A percentile compares a stretch with the other conserved stretches of the same genome.
Conservation (phyloP, 2,113 vertebrate genomes). For the Rhabdomys dilectus region DNA sequence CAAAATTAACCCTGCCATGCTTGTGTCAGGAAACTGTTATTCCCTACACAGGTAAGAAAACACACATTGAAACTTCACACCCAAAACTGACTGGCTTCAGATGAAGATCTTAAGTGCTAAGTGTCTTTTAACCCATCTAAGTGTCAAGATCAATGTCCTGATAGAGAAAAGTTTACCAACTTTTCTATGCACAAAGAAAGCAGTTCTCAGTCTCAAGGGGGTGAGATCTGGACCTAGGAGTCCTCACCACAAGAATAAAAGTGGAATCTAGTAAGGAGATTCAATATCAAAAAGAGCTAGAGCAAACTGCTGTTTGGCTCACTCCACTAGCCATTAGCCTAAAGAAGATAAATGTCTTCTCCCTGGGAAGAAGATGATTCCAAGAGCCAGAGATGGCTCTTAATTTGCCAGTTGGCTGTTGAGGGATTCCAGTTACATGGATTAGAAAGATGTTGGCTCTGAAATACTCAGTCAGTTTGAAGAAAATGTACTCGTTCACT, state of each 20-base stretch:
- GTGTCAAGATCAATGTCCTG: background rate
- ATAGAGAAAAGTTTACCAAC: background rate
- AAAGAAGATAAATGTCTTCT: constrained; percentile 69
- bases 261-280: constrained; percentile 29
- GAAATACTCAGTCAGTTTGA: constrained; percentile 1
- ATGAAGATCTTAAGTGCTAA: background rate
- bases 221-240: background rate
- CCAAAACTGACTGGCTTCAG: background rate
- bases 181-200: constrained; percentile 38
- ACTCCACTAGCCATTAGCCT: constrained; percentile 31
- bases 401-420: constrained; percentile 68
- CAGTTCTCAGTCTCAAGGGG: background rate
- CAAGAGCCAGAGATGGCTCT: constrained; percentile 64
- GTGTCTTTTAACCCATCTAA: background rate
- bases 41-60: background rate
- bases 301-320: constrained; percentile 43
- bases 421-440: constrained; percentile 38
- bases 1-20: background rate
- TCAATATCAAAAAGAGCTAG: constrained; percentile 23
- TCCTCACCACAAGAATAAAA: background rate
- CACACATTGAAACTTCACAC: background rate
- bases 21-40: background rate
- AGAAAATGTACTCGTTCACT: constrained; percentile 1
- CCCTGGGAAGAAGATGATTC: constrained; percentile 61
- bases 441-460: constrained; percentile 53